Percentiles rank a stretch among this genome's conserved stretches.
Conservation (phyloP, 2,888 invertebrate genomes). For the Conops quadrifasciatus region DNA sequence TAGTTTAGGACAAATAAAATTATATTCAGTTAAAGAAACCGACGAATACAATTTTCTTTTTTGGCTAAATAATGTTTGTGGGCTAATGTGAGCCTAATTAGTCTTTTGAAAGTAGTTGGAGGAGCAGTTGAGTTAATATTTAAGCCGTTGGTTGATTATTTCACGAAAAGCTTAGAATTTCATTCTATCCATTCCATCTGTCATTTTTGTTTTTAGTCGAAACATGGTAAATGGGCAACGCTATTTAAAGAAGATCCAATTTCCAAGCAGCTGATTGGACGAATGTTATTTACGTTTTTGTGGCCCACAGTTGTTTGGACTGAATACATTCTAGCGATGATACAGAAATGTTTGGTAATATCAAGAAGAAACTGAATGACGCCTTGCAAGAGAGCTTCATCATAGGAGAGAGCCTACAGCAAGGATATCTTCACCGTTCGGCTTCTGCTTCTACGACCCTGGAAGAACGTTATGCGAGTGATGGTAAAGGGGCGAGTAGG, state of each 20-base stretch:
- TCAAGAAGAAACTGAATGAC: slow-evolving; percentile 66
- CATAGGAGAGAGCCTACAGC: slow-evolving; percentile 59
- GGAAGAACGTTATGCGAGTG: slow-evolving; percentile 22
- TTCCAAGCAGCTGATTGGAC: not conserved
- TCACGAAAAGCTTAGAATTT: no score
- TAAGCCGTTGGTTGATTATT: no score
- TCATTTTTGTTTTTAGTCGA: no score
- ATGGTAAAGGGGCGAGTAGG: slow-evolving; percentile 13
- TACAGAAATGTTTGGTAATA: slow-evolving; percentile 64
- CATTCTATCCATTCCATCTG: no score
- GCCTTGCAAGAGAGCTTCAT: slow-evolving; percentile 66
- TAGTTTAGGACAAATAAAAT: not conserved
- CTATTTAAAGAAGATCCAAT: not conserved
- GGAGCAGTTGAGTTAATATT: no score
- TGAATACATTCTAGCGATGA: not conserved
- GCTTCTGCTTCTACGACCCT: not conserved
- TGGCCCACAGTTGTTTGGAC: not conserved
- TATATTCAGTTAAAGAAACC: not conserved
- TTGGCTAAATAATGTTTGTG: no score
- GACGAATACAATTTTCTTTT: no score
- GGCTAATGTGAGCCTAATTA: no score
- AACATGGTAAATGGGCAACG: not conserved
- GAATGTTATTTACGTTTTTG: not conserved
- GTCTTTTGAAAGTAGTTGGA: no score
- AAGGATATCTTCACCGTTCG: slow-evolving; percentile 56